Evolutionary conservation across 2,888 invertebrate genomes (phyloP).

Genomic region (Lasioglossum zephyrum): DNA sequence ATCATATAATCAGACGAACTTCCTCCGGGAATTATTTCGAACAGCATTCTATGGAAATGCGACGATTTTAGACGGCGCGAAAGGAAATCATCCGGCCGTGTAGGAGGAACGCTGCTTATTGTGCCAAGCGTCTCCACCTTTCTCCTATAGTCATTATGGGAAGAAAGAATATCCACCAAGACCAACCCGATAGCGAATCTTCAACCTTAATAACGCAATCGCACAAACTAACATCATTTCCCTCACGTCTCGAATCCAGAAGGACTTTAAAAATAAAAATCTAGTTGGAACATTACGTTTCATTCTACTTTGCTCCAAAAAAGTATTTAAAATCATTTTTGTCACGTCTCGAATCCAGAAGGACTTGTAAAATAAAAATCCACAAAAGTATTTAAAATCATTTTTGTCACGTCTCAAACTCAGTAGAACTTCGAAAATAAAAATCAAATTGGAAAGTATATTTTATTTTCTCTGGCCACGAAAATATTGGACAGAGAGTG

Average conservation of each 20-base stretch:
- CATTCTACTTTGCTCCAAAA: too few relatives aligned
- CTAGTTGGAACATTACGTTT: too few relatives aligned
- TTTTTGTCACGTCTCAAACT: background rate
- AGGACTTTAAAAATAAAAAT: background rate
- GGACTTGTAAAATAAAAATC: too few relatives aligned
- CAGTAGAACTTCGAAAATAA: background rate
- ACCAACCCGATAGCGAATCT: background rate
- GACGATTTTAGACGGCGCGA: slow-evolving; percentile 22
- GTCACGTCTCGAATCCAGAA: too few relatives aligned
- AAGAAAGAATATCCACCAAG: slow-evolving; percentile 39
- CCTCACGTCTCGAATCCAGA: background rate
- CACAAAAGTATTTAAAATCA: background rate
- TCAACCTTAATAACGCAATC: background rate
- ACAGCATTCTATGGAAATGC: slow-evolving; percentile 35
- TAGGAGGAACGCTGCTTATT: slow-evolving; percentile 34
- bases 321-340: too few relatives aligned
- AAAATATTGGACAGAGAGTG: background rate
- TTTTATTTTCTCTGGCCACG: background rate
- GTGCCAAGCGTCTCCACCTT: slow-evolving; percentile 28
- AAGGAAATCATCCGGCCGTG: slow-evolving; percentile 26
- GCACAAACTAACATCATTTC: background rate
- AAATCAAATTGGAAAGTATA: too few relatives aligned
- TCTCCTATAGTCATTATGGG: slow-evolving; percentile 35
- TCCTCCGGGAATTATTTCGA: slow-evolving; percentile 30
- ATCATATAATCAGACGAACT: slow-evolving; percentile 35